Evolutionary conservation across 2,113 vertebrate species (phyloP).

Genomic region (Sceloporus undulatus): DNA sequence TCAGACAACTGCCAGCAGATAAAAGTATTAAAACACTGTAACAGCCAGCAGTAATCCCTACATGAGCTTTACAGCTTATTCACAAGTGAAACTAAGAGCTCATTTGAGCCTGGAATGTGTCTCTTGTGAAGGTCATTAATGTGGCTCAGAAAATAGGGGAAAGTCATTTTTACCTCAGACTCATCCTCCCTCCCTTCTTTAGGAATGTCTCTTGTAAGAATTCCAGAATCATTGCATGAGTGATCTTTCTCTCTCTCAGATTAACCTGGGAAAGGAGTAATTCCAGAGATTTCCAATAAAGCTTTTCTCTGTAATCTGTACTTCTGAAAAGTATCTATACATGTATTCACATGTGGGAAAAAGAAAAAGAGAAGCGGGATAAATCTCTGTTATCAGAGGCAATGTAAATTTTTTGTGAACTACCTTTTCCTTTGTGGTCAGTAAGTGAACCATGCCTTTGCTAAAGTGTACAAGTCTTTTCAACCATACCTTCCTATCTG

Average conservation of each 20-base stretch:
- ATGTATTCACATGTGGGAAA: not conserved
- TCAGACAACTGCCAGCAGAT: not conserved
- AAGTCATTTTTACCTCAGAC: not conserved
- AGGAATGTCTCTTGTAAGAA: not conserved
- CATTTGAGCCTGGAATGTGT: constrained; percentile 1
- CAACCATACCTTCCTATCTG: not conserved
- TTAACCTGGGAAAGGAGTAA: not conserved
- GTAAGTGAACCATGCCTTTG: not conserved
- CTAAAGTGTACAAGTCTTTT: not conserved
- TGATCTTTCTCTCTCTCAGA: not conserved
- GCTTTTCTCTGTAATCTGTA: not conserved
- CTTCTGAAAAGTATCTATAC: not conserved
- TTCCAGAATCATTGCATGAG: not conserved
- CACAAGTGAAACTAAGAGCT: constrained; percentile 25
- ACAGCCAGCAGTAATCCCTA: not conserved
- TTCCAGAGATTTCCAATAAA: not conserved
- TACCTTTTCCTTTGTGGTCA: not conserved
- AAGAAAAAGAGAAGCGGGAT: not conserved
- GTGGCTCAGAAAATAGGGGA: not conserved
- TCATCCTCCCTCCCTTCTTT: not conserved
- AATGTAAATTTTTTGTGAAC: not conserved
- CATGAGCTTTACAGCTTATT: not conserved
- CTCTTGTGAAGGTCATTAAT: not conserved
- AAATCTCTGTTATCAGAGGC: not conserved
- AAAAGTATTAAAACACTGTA: constrained; percentile 11